phyloP scores from a whole-genome alignment of 2,888 invertebrate genomes.

The Furcula furcula region DNA sequence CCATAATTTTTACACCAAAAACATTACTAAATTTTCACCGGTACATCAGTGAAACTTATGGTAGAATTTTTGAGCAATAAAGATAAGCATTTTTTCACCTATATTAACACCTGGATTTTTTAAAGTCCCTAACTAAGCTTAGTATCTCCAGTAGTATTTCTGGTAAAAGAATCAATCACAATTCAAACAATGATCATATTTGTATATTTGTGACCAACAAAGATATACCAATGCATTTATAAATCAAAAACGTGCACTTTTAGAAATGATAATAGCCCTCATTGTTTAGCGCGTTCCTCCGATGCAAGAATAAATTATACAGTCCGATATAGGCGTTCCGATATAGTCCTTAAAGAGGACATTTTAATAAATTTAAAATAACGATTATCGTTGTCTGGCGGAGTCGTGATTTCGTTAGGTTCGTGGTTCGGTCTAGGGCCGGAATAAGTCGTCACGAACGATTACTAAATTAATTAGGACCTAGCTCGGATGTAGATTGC shows the following conservation, averaged over 20 bases:
- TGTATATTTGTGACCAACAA: conserved; percentile 14
- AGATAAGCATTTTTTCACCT: no score
- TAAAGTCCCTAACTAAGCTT: no score
- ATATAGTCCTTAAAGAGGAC: conserved; percentile 80
- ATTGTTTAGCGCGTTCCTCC: conserved; percentile 68
- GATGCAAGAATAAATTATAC: conserved; percentile 77
- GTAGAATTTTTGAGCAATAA: no score
- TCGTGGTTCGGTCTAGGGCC: conserved; percentile 73
- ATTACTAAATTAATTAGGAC: conserved; percentile 82
- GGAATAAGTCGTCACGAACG: conserved; percentile 81
- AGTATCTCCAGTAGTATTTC: no score
- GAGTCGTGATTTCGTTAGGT: conserved; percentile 81
- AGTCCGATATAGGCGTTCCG: conserved; percentile 77
- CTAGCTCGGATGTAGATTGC: conserved; percentile 78
- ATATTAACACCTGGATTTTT: no score
- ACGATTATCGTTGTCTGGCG: conserved; percentile 78
- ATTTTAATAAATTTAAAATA: conserved; percentile 82
- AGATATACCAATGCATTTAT: conserved; percentile 35
- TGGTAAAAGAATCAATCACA: neutral
- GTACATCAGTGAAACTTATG: no score
- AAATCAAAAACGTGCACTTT: conserved; percentile 53
- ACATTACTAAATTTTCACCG: no score
- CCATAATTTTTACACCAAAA: no score
- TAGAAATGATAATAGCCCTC: conserved; percentile 67
- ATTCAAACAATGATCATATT: conserved; percentile 3